A percentile compares a stretch with the other conserved stretches of the same genome.
Conservation (phyloP, 1,140 invertebrate genomes). For the Lepidurus apus region DNA sequence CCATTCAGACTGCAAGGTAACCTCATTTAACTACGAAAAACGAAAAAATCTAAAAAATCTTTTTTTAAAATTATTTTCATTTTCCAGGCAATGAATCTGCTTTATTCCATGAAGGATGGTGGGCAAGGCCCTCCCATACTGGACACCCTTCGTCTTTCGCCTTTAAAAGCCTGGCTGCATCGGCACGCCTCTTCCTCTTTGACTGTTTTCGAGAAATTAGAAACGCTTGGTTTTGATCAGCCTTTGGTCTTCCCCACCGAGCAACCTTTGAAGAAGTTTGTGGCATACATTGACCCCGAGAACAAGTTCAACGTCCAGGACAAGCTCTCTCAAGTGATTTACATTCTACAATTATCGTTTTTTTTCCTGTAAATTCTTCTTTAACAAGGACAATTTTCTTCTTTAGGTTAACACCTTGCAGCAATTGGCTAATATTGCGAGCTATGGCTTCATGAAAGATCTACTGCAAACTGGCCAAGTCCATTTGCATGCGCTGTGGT, state of each 20-base stretch:
- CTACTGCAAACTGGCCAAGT: conserved; percentile 72
- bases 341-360: conserved; percentile 11
- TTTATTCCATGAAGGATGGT: conserved; percentile 73
- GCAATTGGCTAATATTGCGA: conserved; percentile 89
- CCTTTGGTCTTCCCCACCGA: conserved; percentile 80
- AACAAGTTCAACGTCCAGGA: conserved; percentile 82
- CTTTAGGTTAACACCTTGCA: conserved; percentile 83
- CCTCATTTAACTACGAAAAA: conserved; percentile 28
- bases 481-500: conserved; percentile 78
- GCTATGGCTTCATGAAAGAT: conserved; percentile 84
- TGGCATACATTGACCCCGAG: conserved; percentile 90
- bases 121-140: conserved; percentile 64
- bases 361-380: conserved; percentile 21
- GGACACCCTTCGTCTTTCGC: conserved; percentile 74
- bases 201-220: conserved; percentile 71
- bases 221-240: conserved; percentile 59
- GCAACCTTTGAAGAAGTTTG: conserved; percentile 76
- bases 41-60: too few species aligned
- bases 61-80: too few species aligned
- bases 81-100: conserved; percentile 77
- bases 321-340: conserved; percentile 79
- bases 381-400: conserved; percentile 19
- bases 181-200: conserved; percentile 76
- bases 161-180: conserved; percentile 84
- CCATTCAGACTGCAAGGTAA: conserved; percentile 89